Base-by-base conservation (phyloP, 1,140 invertebrate species). In the Lycorma delicatula region DNA sequence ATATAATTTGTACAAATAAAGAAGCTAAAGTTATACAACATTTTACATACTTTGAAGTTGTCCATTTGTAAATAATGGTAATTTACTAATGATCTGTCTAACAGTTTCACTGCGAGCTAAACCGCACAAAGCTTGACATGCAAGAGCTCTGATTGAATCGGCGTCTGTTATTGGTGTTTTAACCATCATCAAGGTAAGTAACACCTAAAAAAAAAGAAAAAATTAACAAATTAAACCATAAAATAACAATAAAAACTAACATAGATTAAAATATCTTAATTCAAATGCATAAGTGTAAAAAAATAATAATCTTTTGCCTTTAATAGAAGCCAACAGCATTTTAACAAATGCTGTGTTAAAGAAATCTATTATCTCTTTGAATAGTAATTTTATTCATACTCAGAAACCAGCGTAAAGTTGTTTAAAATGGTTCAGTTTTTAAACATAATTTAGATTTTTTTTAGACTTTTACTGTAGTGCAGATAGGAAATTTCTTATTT, bases 111-210 rank as follows among this genome's bases (percentile, higher is more conserved):
- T 93, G 23, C 94, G 76, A 3, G 94, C 90, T 26, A 98, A 75
- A 1, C 95, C 97, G 53, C 90, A 88, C 16, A 98, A 76, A 2
- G 93, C 93, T 63, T 91, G 80, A 68, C 94, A 96, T 1, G 95
- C 91, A 63, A 98, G 75, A 3, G 90, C 89, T 31, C 95, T 77
- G 63, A 98, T 89, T 38, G 85, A 86, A 74, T 98, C 96, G 3
- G 95, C 96, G 78, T 98, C 95, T 1, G 93, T 97, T 22, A 98
- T 91, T 0, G 96, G 95, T 9, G 86, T 87, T 76, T 97, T 97
- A 5, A 90, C 84, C 71, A 87, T 85, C 81, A 98, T 86, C 31
- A 97, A 75, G 61, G 85, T 84, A 1, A 90, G 68, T 20, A 90
- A 69, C 34, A 86, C 80, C 81, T 82, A 60, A 7, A 51, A 34